phyloP scores from a whole-genome alignment of 2,113 vertebrate species.

The Podilymbus podiceps region DNA sequence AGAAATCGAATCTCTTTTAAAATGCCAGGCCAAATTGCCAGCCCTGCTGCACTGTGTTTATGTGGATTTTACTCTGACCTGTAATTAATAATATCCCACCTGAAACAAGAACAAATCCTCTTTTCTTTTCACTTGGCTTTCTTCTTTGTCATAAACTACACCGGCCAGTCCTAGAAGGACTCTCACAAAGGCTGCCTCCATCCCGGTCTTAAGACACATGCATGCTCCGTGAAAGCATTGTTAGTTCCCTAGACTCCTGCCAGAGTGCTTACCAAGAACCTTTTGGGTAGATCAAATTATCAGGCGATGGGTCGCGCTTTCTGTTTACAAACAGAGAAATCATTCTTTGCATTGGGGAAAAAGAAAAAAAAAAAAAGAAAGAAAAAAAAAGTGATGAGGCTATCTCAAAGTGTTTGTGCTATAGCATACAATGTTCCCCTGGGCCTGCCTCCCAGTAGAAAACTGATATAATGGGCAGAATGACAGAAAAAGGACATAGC shows the following conservation, averaged over 20 bases:
- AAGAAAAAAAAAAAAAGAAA: too few species aligned
- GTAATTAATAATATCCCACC: not conserved
- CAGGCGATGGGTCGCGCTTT: not conserved
- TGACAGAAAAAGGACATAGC: not conserved
- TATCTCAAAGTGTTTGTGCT: not conserved
- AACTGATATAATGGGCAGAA: not conserved
- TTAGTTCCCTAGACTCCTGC: not conserved
- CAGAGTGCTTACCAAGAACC: not conserved
- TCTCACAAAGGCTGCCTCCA: not conserved
- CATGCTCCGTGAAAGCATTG: not conserved
- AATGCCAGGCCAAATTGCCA: not conserved
- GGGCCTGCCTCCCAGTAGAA: not conserved
- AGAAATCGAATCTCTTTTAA: not conserved
- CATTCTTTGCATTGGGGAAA: not conserved
- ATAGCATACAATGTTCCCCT: fast-evolving
- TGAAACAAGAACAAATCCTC: not conserved
- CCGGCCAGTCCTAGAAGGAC: not conserved
- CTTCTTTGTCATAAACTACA: not conserved
- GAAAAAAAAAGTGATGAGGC: too few species aligned
- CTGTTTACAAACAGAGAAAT: not conserved
- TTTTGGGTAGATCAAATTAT: not conserved
- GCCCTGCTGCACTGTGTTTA: not conserved
- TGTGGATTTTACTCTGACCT: not conserved
- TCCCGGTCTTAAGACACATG: not conserved
- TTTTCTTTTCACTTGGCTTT: not conserved